Evolutionary conservation across 2,888 invertebrate species (phyloP), one percentile per base, ranked within the genome.

Genomic region (Synanthedon formicaeformis): DNA sequence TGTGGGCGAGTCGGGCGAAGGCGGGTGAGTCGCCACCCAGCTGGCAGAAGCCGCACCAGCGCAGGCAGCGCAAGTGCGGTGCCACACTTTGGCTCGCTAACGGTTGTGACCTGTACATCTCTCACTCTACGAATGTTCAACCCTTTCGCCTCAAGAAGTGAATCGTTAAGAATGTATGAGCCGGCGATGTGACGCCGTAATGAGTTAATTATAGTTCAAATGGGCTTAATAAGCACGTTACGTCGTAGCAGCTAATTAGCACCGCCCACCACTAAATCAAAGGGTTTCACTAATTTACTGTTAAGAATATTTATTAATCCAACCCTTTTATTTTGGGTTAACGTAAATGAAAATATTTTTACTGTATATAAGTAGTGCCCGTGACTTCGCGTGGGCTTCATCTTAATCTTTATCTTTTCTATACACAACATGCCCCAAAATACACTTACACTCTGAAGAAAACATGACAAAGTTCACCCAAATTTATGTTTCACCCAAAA

Each of bases 11-110:
- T 40, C 50, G 55, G 52, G 52, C 49, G 13, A n/a, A 5, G 23
- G 27, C n/a, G 10, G 50, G 50, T 5, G 27, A 23, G 41, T 11
- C 10, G 50, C 13, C 18, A 4, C 34, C 50, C 48, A 59, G 59
- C 41, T 64, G 66, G 41, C 62, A 65, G 62, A 66, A 73, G 5
- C 70, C 71, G 55, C 66, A 66, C 60, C 53, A 58, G 53, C 65
- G 67, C 61, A 74, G 59, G 52, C 60, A 56, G 56, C 59, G 59
- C 61, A 67, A 53, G 60, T 71, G 75, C 53, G 65, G 64, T 41
- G 48, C 58, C 53, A 51, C 55, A 57, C 50, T 57, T 34, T 51
- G 50, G 12, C 61, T 61, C 40, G 66, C 65, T 52, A 50, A 48
- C 3, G 64, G 58, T 60, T 60, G 62, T 14, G 40, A n/a, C 13